A percentile compares a stretch with the other conserved stretches of the same genome.
Conservation (phyloP, 2,797 vertebrate species). For the Mormyrops boulengeri region DNA sequence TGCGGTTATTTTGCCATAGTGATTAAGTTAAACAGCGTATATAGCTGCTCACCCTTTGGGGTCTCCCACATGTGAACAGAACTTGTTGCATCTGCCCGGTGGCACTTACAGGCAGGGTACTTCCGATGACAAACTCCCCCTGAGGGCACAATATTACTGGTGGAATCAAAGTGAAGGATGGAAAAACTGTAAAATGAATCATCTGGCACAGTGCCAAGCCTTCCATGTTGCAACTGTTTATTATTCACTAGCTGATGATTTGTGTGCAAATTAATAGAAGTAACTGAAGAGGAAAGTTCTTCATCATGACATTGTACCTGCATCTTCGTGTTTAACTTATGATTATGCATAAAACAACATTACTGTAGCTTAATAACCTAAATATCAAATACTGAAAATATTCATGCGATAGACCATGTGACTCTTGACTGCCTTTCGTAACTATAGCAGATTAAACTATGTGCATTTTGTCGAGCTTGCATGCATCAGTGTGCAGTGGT, state of each 20-base stretch:
- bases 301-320: not conserved
- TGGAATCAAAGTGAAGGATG: not conserved
- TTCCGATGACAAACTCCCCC: not conserved
- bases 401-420: not conserved
- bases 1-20: not conserved
- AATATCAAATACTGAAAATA: not conserved
- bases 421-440: not conserved
- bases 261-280: not conserved
- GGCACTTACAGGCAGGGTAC: not conserved
- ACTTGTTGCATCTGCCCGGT: constrained; percentile 7
- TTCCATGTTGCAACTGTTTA: not conserved
- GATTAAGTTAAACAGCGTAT: not conserved
- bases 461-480: not conserved
- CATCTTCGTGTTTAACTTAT: not conserved
- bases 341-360: not conserved
- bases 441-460: not conserved
- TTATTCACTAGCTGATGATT: not conserved
- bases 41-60: not conserved
- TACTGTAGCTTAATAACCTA: not conserved
- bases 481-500: not conserved
- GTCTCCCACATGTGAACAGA: not conserved
- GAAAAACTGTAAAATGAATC: not conserved
- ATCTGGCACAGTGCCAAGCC: not conserved
- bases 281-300: not conserved
- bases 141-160: not conserved